These are phyloP conservation scores for Metopia argyrocephala DNA, from an alignment of 2,888 invertebrate genomes.

Conservation along the genomic window DNA sequence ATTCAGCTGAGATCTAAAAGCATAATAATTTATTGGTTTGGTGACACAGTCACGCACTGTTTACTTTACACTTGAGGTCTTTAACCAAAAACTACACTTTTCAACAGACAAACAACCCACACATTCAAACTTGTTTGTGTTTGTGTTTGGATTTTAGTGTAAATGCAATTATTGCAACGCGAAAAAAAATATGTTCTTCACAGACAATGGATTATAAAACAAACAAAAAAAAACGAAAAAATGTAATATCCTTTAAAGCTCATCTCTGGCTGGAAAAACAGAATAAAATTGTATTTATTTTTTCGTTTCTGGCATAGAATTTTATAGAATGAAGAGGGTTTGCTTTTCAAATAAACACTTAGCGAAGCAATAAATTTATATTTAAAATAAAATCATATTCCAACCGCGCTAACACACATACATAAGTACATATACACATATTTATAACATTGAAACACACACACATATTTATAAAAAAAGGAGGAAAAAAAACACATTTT, in stretches of 20 bases:
- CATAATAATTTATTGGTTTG: constrained; percentile 48
- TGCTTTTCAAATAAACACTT: constrained; percentile 15
- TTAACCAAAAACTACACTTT: constrained; percentile 1
- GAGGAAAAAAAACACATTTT: not conserved
- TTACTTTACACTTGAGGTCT: constrained; percentile 37
- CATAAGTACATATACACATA: too few relatives aligned
- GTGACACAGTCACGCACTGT: constrained; percentile 56
- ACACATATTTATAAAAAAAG: not conserved
- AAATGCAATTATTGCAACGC: constrained; percentile 4
- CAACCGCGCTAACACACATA: too few relatives aligned
- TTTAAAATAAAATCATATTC: not conserved
- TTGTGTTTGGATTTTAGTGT: not conserved
- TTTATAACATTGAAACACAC: too few relatives aligned
- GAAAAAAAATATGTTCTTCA: not conserved
- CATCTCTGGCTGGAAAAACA: not conserved
- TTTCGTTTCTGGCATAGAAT: constrained; percentile 14
- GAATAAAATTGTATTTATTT: constrained; percentile 17
- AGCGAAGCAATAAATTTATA: constrained; percentile 45
- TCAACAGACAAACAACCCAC: too few relatives aligned
- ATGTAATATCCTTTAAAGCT: not conserved
- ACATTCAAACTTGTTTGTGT: not conserved
- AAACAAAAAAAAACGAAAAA: too few relatives aligned
- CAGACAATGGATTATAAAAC: too few relatives aligned
- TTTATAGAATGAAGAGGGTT: not conserved
- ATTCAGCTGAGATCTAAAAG: constrained; percentile 28